A percentile compares a stretch with the other conserved stretches of the same genome.
phyloP scores from a whole-genome alignment of 2,797 vertebrate species.

The Borostomias antarcticus region DNA sequence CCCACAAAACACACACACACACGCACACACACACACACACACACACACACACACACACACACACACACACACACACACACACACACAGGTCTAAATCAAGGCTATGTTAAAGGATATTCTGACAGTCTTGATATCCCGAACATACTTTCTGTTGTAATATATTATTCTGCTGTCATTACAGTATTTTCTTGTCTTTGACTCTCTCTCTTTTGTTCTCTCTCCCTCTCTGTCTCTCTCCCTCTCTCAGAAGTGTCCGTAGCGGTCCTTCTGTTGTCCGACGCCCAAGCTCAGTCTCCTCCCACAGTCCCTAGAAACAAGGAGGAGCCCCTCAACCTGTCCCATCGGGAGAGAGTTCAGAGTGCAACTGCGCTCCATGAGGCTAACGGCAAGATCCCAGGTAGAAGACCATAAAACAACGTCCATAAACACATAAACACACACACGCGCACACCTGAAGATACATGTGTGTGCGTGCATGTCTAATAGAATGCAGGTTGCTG shows the following conservation, averaged over 20 bases:
- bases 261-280: background rate
- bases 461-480: background rate
- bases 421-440: background rate
- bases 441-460: background rate
- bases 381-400: slow-evolving; percentile 86
- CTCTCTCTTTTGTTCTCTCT: slow-evolving; percentile 37
- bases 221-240: slow-evolving; percentile 38
- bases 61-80: background rate
- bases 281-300: slow-evolving; percentile 16
- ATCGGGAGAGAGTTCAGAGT: slow-evolving; percentile 45
- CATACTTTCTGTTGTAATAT: background rate
- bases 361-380: slow-evolving; percentile 44
- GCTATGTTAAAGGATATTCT: no score
- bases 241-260: slow-evolving; percentile 37
- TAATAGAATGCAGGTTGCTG: slow-evolving; percentile 86
- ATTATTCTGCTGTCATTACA: no score
- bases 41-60: background rate
- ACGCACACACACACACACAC: no score
- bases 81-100: no score
- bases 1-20: background rate
- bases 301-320: slow-evolving; percentile 18
- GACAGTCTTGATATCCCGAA: no score
- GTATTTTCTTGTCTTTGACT: slow-evolving; percentile 51
- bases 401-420: background rate
- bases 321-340: slow-evolving; percentile 78